A percentile compares a stretch with the other conserved stretches of the same genome.
phyloP scores from a whole-genome alignment of 2,888 invertebrate genomes.

The Actias luna region DNA sequence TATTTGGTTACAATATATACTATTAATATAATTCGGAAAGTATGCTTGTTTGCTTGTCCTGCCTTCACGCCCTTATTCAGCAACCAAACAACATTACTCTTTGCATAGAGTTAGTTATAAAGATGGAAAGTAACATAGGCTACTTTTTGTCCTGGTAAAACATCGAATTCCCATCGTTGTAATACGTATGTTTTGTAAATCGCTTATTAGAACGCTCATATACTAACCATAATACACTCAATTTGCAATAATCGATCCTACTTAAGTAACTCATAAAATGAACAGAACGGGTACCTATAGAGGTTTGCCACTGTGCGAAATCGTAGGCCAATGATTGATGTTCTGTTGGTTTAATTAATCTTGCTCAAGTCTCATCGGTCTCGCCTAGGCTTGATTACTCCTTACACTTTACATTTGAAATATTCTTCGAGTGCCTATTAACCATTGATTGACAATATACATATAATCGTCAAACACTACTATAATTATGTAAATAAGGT shows the following conservation, averaged over 20 bases:
- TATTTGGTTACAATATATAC: no score
- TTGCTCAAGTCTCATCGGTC: constrained; percentile 56
- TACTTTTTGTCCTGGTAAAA: no score
- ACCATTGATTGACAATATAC: background rate
- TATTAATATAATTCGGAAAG: no score
- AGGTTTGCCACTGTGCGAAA: constrained; percentile 30
- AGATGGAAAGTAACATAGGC: no score
- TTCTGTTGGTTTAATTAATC: constrained; percentile 70
- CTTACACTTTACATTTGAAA: constrained; percentile 33
- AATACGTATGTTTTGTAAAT: no score
- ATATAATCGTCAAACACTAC: background rate
- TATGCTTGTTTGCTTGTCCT: no score
- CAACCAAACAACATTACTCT: no score
- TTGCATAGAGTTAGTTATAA: no score
- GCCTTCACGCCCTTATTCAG: no score
- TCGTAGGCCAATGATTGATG: constrained; percentile 70
- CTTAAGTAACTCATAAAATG: constrained; percentile 12
- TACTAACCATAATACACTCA: background rate
- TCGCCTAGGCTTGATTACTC: constrained; percentile 58
- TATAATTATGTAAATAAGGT: background rate
- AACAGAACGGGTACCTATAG: constrained; percentile 6
- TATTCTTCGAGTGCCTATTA: constrained; percentile 40
- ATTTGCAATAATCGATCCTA: background rate
- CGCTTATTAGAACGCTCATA: background rate
- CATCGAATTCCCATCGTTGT: no score